Conservation (phyloP, 1,140 invertebrate genomes). For the Drosophila lowei region DNA sequence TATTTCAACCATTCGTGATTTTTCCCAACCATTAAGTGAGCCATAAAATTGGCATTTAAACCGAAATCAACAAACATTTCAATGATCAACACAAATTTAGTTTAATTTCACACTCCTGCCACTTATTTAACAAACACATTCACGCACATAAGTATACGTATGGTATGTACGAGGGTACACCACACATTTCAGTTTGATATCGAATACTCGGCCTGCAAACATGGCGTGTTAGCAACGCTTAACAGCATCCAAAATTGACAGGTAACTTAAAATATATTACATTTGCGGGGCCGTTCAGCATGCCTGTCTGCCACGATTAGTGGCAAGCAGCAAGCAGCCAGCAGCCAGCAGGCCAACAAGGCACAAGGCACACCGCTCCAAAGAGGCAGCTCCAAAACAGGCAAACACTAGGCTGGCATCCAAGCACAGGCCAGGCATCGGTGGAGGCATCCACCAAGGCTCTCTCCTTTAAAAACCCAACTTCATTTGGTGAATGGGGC, state of each 20-base stretch:
- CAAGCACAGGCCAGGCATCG: too few relatives aligned
- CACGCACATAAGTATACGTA: background rate
- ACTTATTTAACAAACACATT: too few relatives aligned
- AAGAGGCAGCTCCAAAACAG: background rate
- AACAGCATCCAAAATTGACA: slow-evolving; percentile 63
- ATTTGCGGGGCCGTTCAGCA: slow-evolving; percentile 57
- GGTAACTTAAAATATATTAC: slow-evolving; percentile 55
- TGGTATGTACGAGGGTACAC: slow-evolving; percentile 1
- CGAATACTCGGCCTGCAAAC: slow-evolving; percentile 31
- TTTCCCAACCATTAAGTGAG: too few relatives aligned
- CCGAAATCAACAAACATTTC: too few relatives aligned
- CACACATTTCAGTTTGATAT: slow-evolving; percentile 42
- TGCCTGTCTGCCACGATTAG: slow-evolving; percentile 71
- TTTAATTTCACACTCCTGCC: too few relatives aligned
- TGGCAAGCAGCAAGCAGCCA: slow-evolving; percentile 41
- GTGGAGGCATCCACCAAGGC: slow-evolving; percentile 1
- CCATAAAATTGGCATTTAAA: too few relatives aligned
- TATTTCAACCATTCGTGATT: too few relatives aligned
- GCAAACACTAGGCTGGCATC: background rate
- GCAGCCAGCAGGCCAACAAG: slow-evolving; percentile 35
- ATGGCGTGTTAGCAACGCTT: slow-evolving; percentile 56
- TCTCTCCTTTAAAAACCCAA: slow-evolving; percentile 58
- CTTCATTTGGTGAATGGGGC: slow-evolving; percentile 61
- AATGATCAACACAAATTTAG: background rate
- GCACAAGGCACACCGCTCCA: slow-evolving; percentile 28